Evolutionary conservation across 92 coral and sea anemone genomes (phyloP).

Genomic region (Epizoanthus ramosus): DNA sequence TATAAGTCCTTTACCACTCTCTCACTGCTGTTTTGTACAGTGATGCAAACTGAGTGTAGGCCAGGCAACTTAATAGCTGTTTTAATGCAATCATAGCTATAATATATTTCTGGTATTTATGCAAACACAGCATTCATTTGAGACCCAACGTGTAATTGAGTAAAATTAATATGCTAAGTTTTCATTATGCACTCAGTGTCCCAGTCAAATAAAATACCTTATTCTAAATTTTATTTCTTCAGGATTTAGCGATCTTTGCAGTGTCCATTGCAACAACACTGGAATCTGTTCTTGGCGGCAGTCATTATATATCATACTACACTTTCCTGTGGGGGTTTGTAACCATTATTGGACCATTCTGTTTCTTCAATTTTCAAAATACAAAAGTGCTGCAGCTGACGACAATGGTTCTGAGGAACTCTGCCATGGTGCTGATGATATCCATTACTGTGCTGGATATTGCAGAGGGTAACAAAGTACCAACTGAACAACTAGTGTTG

Average conservation of each 20-base stretch:
- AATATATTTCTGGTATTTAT: too few species aligned
- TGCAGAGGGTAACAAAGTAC: constrained; percentile 65
- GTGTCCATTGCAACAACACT: constrained; percentile 80
- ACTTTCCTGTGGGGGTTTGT: constrained; percentile 77
- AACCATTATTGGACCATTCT: constrained; percentile 79
- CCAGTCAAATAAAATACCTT: too few species aligned
- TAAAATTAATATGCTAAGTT: background rate
- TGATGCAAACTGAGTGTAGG: too few species aligned
- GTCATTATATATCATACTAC: constrained; percentile 69
- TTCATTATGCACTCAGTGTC: background rate
- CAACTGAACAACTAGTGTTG: constrained; percentile 57
- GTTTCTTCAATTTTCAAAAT: constrained; percentile 83
- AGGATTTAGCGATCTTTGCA: constrained; percentile 84
- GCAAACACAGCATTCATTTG: too few species aligned
- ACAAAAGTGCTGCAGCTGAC: constrained; percentile 71
- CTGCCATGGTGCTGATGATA: constrained; percentile 80
- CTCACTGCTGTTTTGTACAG: too few species aligned
- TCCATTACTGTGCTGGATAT: constrained; percentile 61
- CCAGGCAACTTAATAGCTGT: too few species aligned
- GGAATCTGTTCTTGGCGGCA: constrained; percentile 62
- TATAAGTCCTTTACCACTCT: too few species aligned
- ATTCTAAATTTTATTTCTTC: background rate
- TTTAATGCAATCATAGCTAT: too few species aligned
- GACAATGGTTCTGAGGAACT: constrained; percentile 77
- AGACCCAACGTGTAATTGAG: background rate